Evolutionary conservation across 2,888 invertebrate species (phyloP).

Genomic region (Caenorhabditis zanzibari): DNA sequence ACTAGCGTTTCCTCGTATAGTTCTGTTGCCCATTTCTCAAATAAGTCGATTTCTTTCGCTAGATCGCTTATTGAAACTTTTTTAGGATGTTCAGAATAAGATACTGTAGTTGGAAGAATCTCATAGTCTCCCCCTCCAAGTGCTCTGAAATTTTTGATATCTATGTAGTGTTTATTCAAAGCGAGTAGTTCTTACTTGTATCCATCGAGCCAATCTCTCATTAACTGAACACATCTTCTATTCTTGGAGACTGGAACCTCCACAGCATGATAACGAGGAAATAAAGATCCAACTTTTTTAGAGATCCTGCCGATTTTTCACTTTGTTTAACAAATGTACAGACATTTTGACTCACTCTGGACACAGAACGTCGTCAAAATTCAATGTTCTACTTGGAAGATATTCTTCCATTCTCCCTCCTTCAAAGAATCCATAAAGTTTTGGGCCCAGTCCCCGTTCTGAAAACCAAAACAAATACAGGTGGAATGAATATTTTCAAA

Average conservation of each 20-base stretch:
- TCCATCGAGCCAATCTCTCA: conserved; percentile 30
- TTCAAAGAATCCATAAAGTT: conserved; percentile 26
- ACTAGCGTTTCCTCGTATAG: conserved; percentile 44
- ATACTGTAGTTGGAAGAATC: conserved; percentile 19
- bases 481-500: neutral
- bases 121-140: conserved; percentile 28
- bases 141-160: neutral
- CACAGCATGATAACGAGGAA: conserved; percentile 16
- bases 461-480: too few relatives aligned
- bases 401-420: conserved; percentile 25
- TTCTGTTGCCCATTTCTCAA: conserved; percentile 18
- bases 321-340: neutral
- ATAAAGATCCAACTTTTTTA: conserved; percentile 4
- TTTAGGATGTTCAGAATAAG: conserved; percentile 39
- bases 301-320: neutral
- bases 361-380: conserved; percentile 10
- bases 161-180: neutral
- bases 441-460: conserved; percentile 20
- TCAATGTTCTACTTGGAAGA: conserved; percentile 11
- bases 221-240: conserved; percentile 23
- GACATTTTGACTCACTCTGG: conserved; percentile 11
- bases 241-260: conserved; percentile 11
- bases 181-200: neutral
- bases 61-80: conserved; percentile 26
- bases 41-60: conserved; percentile 2